Evolutionary conservation across 1,140 invertebrate genomes (phyloP).

Genomic region (Periplaneta americana): DNA sequence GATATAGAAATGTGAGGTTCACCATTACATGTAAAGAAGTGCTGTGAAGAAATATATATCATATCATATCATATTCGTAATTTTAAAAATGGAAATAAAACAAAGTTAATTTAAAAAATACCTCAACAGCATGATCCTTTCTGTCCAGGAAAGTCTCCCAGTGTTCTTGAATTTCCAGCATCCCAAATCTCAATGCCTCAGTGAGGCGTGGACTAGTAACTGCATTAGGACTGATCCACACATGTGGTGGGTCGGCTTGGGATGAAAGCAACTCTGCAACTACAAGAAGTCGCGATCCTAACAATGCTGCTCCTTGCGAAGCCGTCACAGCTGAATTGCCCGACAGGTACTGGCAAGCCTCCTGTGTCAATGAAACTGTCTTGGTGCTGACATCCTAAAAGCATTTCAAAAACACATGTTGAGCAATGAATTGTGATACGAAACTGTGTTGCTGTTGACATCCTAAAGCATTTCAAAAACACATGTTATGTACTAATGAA

Average conservation of each 20-base stretch:
- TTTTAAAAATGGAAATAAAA: no score
- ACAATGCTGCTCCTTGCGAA: slow-evolving; percentile 31
- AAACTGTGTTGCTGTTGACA: no score
- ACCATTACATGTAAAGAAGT: no score
- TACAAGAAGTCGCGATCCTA: slow-evolving; percentile 54
- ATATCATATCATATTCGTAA: no score
- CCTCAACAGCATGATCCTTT: slow-evolving; percentile 85
- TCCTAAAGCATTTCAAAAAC: no score
- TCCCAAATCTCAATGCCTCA: slow-evolving; percentile 79
- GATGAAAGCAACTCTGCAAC: slow-evolving; percentile 54
- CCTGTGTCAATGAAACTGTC: slow-evolving; percentile 47
- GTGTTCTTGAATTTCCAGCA: slow-evolving; percentile 93
- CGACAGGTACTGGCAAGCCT: slow-evolving; percentile 42
- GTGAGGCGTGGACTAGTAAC: slow-evolving; percentile 55
- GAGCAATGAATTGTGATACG: no score
- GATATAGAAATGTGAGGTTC: no score
- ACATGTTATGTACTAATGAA: no score
- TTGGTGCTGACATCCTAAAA: slow-evolving; percentile 48
- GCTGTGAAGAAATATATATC: no score
- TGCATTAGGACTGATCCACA: slow-evolving; percentile 61
- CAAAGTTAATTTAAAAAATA: no score
- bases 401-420: no score
- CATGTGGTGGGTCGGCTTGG: slow-evolving; percentile 60
- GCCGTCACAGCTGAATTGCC: slow-evolving; percentile 33
- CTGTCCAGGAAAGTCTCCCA: slow-evolving; percentile 91